Base-by-base conservation (phyloP, 2,797 vertebrate species). In the Dermochelys coriacea region DNA sequence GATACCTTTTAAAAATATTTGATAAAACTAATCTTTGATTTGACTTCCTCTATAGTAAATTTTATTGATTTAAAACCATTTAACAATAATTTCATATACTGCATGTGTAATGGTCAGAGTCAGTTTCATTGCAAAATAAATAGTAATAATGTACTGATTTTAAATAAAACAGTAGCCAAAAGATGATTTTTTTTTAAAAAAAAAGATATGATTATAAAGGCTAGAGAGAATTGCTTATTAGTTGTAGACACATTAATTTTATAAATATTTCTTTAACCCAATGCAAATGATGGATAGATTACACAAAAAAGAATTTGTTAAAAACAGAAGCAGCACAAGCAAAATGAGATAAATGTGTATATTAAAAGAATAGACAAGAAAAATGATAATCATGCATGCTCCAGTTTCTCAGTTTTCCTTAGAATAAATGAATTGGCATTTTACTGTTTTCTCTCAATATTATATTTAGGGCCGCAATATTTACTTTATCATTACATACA, bases 31-130 rank as follows among this genome's bases (percentile, higher is more conserved):
- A 94, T 87, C 71, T 84, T 84, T 87, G 59, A 85, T 81, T 86
- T 89, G 83, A 47, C n/a, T 94, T 90, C 47, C 29, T 87, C 23
- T 74, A 93, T 8, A 91, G 74, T 50, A 68, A 37, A 71, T 78
- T 34, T 74, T 86, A 52, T 57, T 93, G 41, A 86, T 41, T 14
- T 75, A 49, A 61, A 4, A 34, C 0, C 4, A 49, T 16, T 12
- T 34, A 37, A 80, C 25, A 47, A n/a, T 10, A 27, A 41, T 47
- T 90, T 94, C 80, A 79, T 27, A 86, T 95, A 95, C 97, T 98
- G 98, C 98, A 98, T 95, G 88, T 95, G 90, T 88, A 95, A 97
- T 96, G 97, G 96, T 97, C 96, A 98, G 98, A 98, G 98, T 98
- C 98, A 98, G 98, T 95, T 98, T 98, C 97, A 97, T 49, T 95